Base-by-base conservation (phyloP, 2,113 vertebrate genomes). In the Calidris pygmaea region DNA sequence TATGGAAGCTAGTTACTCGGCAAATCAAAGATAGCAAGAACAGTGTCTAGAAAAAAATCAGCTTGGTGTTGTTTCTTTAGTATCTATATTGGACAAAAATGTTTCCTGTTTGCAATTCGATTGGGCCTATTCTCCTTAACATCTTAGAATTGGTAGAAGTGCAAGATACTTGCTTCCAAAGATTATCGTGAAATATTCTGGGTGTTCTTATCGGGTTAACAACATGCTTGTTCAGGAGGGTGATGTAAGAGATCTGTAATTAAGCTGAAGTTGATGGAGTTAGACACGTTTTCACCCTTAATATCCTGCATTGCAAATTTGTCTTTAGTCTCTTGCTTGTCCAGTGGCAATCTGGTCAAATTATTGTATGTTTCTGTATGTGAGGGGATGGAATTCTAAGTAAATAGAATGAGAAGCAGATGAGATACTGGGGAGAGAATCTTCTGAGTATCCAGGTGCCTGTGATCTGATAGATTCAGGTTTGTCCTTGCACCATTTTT, bases 351-450 rank as follows among this genome's bases (percentile, higher is more conserved):
- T 4, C 3, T 2, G 5, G 19, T 34, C 39, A 48, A 2, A 3
- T 37, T 12, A 0, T 0, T 50, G 6, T 2, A 6, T 15, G 9
- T 35, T 48, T 23, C 59, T 24, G 0, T 22, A 2, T 47, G n/a
- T 8, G 9, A 37, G 41, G 34, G 56, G 18, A 1, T 76, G 82
- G 37, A 50, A 50, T 67, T 58, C 39, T 15, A 3, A 39, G 79
- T 32, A 29, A 88, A 67, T 26, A 6, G 48, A 48, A 48, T 23
- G 48, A 48, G 48, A 48, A 48, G 22, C 45, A 67, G 71, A 0
- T 60, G 30, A 41, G 80, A 10, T n/a, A 1, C 12, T 22, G 27
- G 52, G 52, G 50, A 23, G 59, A n/a, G 41, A 43, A 21, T 21
- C 16, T 20, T 5, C 1, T 4, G 7, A 24, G 4, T 23, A 5